Base-by-base conservation (phyloP, 2,113 vertebrate species). In the Solea solea region DNA sequence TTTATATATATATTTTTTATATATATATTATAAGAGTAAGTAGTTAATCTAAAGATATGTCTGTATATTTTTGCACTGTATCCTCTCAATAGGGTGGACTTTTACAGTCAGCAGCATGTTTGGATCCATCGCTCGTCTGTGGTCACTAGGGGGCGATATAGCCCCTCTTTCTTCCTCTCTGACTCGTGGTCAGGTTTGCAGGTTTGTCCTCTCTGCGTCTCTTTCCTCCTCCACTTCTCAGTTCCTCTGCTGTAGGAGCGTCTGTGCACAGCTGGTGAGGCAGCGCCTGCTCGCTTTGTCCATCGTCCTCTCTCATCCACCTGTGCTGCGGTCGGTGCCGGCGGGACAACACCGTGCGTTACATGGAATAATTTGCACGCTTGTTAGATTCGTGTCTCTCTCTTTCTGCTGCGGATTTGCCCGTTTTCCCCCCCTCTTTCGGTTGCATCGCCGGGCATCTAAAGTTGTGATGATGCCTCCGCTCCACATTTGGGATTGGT, bases 401-500 rank as follows among this genome's bases (percentile, higher is more conserved):
- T 53, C 21, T 16, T 6, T 7, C 4, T 59, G 41, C 13, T 41
- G n/a, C 45, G 87, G 67, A 70, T 86, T 82, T 62, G 21, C 44
- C 34, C 41, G 62, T 48, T 41, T 11, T 56, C 21, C 21, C 21
- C 21, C 21, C 21, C 21, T 21, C 21, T 21, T 21, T 21, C 1
- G 21, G 21, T 46, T 44, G 76, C 79, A 58, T 62, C 75, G 66
- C 11, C 15, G 69, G 74, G 50, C 83, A 86, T 87, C 80, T 71
- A 88, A 91, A 93, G 89, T 92, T 93, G 80, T 63, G 79, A 81
- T 83, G 90, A 91, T 91, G 90, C 88, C 78, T 83, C 80, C 78
- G 74, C 70, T 80, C 72, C 46, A 70, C 81, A 74, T 80, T 75
- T 82, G 83, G 87, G 85, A 91, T 91, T 86, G 80, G 76, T 90